Evolutionary conservation across 2,888 invertebrate species (phyloP).

Genomic region (Cephus rjabovi): DNA sequence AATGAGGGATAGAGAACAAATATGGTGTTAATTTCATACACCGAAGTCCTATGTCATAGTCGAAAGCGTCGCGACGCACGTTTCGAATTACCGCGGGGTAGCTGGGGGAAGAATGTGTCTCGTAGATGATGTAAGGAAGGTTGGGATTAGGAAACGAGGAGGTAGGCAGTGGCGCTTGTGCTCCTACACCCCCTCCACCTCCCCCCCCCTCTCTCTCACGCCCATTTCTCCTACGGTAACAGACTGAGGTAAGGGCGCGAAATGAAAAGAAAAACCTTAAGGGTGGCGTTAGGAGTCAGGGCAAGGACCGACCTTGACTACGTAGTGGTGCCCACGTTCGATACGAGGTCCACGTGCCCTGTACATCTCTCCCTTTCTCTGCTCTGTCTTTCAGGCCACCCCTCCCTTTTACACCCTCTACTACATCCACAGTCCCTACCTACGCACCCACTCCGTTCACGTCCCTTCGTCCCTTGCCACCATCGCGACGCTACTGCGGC

Average conservation of each 20-base stretch:
- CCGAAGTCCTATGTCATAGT: neutral
- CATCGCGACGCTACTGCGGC: neutral
- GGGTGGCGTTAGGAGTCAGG: conserved; percentile 42
- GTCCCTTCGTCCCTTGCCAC: conserved; percentile 19
- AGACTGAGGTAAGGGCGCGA: neutral
- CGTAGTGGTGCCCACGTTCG: conserved; percentile 53
- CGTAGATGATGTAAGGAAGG: neutral
- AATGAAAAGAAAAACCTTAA: conserved; percentile 14
- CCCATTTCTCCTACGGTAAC: neutral
- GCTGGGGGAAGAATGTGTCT: neutral
- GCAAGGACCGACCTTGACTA: conserved; percentile 64
- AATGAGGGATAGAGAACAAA: neutral
- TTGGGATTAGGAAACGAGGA: neutral
- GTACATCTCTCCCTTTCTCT: conserved; percentile 29
- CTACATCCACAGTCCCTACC: neutral
- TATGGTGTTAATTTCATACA: neutral
- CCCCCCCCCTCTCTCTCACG: neutral
- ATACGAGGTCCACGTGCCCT: conserved; percentile 52
- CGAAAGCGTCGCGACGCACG: neutral
- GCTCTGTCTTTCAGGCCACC: conserved; percentile 1
- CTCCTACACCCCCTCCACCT: neutral
- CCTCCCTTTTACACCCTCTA: conserved; percentile 6
- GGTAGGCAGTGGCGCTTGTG: neutral
- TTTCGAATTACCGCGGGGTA: neutral
- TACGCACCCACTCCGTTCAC: conserved; percentile 17